Conservation (phyloP, 1,140 invertebrate species). For the Drosophila baimaii region DNA sequence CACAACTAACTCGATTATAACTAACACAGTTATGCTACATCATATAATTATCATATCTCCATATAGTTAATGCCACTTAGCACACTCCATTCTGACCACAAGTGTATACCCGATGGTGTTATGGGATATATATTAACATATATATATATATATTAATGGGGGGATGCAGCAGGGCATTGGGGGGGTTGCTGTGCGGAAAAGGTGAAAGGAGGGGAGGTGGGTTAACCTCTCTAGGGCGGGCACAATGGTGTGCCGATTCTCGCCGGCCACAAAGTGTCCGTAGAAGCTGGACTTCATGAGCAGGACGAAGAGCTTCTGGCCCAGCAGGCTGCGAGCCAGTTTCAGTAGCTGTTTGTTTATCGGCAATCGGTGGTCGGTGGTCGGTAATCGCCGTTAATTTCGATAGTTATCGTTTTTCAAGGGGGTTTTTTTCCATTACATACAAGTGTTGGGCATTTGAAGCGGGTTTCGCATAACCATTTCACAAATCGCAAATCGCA, state of each 20-base stretch:
- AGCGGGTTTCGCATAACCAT: constrained; percentile 46
- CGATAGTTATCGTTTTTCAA: constrained; percentile 19
- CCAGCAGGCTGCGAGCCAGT: constrained; percentile 91
- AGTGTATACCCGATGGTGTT: background rate
- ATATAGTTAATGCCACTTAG: background rate
- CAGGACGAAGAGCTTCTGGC: constrained; percentile 92
- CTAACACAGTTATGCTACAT: too few species aligned
- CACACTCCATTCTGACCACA: constrained; percentile 1
- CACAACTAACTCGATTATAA: background rate
- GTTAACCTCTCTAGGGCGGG: constrained; percentile 89
- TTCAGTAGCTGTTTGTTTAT: constrained; percentile 91
- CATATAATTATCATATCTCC: background rate
- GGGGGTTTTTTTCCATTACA: constrained; percentile 25
- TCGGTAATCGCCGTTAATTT: background rate
- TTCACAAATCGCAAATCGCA: constrained; percentile 24
- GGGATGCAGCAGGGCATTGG: constrained; percentile 19
- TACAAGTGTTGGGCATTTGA: constrained; percentile 35
- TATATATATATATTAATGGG: background rate
- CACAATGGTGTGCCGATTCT: constrained; percentile 94
- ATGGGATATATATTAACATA: background rate
- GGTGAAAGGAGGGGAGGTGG: constrained; percentile 16
- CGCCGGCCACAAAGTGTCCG: constrained; percentile 99
- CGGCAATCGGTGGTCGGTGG: constrained; percentile 15
- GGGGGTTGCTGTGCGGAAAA: constrained; percentile 3
- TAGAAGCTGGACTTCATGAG: constrained; percentile 98